These are phyloP conservation scores for Drosophila dunni DNA, from an alignment of 1,140 invertebrate genomes.

Conservation along the genomic window DNA sequence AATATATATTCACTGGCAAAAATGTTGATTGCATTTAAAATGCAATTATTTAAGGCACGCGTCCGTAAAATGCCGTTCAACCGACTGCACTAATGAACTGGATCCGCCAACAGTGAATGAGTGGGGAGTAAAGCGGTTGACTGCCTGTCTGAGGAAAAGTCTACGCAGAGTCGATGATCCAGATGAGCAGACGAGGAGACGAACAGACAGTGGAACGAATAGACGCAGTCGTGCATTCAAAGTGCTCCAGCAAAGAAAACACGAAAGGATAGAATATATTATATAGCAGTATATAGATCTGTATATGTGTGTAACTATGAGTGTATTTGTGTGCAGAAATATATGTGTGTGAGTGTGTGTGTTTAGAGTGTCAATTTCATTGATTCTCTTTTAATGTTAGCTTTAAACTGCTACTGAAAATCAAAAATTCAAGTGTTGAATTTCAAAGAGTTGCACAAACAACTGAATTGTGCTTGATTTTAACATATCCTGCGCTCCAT, in stretches of 20 bases:
- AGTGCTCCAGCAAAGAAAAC: constrained; percentile 36
- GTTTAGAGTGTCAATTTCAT: constrained; percentile 49
- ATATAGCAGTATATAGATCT: background rate
- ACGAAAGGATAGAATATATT: constrained; percentile 29
- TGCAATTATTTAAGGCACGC: constrained; percentile 81
- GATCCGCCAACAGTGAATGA: constrained; percentile 38
- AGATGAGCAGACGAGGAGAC: background rate
- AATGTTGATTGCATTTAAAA: constrained; percentile 76
- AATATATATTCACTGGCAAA: constrained; percentile 46
- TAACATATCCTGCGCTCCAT: background rate
- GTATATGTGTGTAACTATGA: background rate
- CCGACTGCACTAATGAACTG: constrained; percentile 80
- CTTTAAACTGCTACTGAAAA: background rate
- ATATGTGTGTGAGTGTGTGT: constrained; percentile 4
- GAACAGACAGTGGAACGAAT: background rate
- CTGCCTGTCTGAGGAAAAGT: constrained; percentile 18
- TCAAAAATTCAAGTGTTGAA: background rate
- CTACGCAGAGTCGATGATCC: background rate
- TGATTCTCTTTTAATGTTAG: constrained; percentile 37
- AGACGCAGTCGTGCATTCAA: constrained; percentile 65
- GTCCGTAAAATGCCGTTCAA: constrained; percentile 80
- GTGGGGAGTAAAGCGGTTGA: background rate
- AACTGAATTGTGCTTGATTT: background rate
- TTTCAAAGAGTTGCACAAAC: background rate
- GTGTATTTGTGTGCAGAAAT: constrained; percentile 1